phyloP scores from a whole-genome alignment of 53 echinoderm and acorn worm species.

The Luidia sarsii region DNA sequence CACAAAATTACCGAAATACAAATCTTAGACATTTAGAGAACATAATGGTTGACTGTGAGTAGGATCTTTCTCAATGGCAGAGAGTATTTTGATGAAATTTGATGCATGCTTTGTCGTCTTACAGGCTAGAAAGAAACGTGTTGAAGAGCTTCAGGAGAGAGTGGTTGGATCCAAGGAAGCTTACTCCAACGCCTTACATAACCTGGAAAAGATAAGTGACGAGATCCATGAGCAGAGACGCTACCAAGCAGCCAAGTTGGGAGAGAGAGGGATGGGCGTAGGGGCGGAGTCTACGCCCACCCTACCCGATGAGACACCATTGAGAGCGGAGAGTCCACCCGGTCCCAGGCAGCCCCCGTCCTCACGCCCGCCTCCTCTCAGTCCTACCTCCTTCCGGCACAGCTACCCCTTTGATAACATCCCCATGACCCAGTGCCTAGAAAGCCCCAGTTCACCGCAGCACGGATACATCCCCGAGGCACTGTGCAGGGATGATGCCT shows the following conservation, averaged over 20 bases:
- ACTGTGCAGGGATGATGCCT: slow-evolving; percentile 64
- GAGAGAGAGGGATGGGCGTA: slow-evolving; percentile 79
- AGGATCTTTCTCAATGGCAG: too few relatives aligned
- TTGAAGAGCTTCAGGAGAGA: slow-evolving; percentile 68
- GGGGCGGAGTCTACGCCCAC: slow-evolving; percentile 75
- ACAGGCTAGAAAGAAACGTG: slow-evolving; percentile 74
- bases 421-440: slow-evolving; percentile 31
- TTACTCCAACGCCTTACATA: slow-evolving; percentile 86
- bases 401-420: slow-evolving; percentile 30
- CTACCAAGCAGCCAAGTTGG: slow-evolving; percentile 59
- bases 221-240: slow-evolving; percentile 85
- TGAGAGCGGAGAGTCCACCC: not conserved
- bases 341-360: not conserved
- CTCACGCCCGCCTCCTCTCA: not conserved
- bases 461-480: slow-evolving; percentile 29
- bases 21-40: not conserved
- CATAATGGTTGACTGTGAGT: not conserved
- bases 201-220: slow-evolving; percentile 91
- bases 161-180: slow-evolving; percentile 70
- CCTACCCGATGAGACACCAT: slow-evolving; percentile 1
- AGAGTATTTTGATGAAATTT: too few relatives aligned
- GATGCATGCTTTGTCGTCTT: not conserved
- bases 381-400: slow-evolving; percentile 6
- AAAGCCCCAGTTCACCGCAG: slow-evolving; percentile 36
- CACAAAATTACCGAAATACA: too few relatives aligned